Evolutionary conservation across 2,888 invertebrate genomes (phyloP).

Genomic region (Apamea anceps): DNA sequence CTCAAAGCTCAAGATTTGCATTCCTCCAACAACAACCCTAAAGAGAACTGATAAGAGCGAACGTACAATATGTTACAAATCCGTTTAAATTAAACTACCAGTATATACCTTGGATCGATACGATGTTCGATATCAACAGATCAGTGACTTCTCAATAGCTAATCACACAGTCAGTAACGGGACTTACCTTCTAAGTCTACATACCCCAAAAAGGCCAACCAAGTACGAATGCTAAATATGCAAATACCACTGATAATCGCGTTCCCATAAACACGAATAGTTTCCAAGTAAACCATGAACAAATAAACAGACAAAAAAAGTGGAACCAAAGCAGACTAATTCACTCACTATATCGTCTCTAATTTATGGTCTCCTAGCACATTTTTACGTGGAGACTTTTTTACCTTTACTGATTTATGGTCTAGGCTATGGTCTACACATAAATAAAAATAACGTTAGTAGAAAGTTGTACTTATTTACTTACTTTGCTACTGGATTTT

Average conservation of each 20-base stretch:
- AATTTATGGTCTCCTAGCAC: conserved; percentile 58
- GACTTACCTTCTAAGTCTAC: conserved; percentile 19
- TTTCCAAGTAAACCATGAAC: conserved; percentile 30
- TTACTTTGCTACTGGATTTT: conserved; percentile 16
- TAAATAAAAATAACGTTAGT: conserved; percentile 54
- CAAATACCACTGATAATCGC: conserved; percentile 39
- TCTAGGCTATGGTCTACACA: conserved; percentile 43
- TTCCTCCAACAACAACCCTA: not conserved
- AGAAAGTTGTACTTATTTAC: conserved; percentile 23
- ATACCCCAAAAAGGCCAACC: conserved; percentile 19
- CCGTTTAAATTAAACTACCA: not conserved
- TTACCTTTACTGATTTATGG: conserved; percentile 61
- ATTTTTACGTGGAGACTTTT: conserved; percentile 55
- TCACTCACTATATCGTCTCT: conserved; percentile 60
- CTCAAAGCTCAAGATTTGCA: not conserved
- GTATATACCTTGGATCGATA: not conserved
- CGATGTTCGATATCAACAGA: conserved; percentile 1
- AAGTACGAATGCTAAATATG: conserved; percentile 34
- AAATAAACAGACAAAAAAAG: conserved; percentile 47
- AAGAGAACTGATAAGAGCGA: not conserved
- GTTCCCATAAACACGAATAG: conserved; percentile 23
- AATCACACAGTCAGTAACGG: conserved; percentile 13
- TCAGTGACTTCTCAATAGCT: conserved; percentile 32
- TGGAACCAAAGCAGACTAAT: conserved; percentile 60
- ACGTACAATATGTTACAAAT: not conserved